Base-by-base conservation (phyloP, 2,888 invertebrate species). In the Pantelozetes paolii region DNA sequence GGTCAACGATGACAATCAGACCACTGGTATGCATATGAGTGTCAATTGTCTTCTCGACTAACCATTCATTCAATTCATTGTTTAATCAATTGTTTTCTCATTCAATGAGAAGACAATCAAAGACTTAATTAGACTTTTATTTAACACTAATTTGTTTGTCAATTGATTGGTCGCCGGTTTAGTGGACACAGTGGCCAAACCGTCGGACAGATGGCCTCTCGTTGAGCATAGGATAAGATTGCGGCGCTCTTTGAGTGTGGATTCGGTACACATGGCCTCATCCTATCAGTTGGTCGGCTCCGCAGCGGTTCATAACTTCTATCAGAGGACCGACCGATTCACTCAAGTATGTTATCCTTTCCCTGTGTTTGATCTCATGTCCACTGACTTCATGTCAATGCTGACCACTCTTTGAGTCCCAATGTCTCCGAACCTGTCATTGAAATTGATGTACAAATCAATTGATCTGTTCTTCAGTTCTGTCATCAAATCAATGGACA, bases 271-370 rank as follows among this genome's bases (percentile, higher is more conserved):
- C 5, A 62, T 62, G 32, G n/a, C 59, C 30, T 26, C 26, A 8
- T 30, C 59, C 9, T 62, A 62, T 62, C 59, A 32, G 18, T 32
- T 30, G 32, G 32, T 18, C 32, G 18, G 30, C 32, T 54, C 54
- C 26, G 5, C 54, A 2, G n/a, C 15, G 59, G 59, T 32, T 20
- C 30, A 30, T 32, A 32, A 8, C 32, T n/a, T 26, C 26, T 6
- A 15, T 26, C 59, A 30, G 9, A 30, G 30, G n/a, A 62, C 18
- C 8, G 32, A 62, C n/a, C 30, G 59, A 8, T 62, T 11, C 32
- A 62, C 59, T 62, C 59, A 62, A 32, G 59, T 62, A 1, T 26
- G 59, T 18, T n/a, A 18, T 62, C 54, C 26, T 54, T 45, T 9
- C 45, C n/a, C n/a, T n/a, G 18, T 45, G 5, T 36, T 9, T 36